Base-by-base conservation (phyloP, 2,888 invertebrate species). In the Parelbella ahira region DNA sequence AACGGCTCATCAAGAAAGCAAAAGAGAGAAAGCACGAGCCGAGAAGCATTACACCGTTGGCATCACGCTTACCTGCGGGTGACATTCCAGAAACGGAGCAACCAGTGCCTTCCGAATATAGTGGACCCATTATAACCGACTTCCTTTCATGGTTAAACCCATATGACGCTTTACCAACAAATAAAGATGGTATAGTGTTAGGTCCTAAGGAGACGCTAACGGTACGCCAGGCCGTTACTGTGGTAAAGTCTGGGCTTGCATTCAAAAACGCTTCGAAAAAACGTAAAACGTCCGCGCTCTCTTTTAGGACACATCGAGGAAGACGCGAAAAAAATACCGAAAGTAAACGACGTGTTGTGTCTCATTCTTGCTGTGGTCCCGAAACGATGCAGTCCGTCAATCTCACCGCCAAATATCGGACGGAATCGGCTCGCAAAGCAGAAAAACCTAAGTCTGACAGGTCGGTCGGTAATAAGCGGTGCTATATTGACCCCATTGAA, bases 41-140 rank as follows among this genome's bases (percentile, higher is more conserved):
- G 4, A 83, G 78, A 59, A 67, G 66, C 44, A 59, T 58, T 4
- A 71, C 68, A 1, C 74, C 77, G 9, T 36, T 68, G 23, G 61
- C 65, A 24, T 65, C 71, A 9, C 70, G 71, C 12, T 52, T 69
- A 19, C 69, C 75, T 2, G 68, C 72, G 6, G 71, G 72, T 3
- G 84, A 81, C 39, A 29, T 65, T 2, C 25, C 49, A 24, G 67
- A 75, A 5, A 45, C 58, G 37, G 81, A 80, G 30, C 70, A 72
- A 44, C 67, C 81, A 0, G 63, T 83, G 7, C 81, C 82, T n/a
- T 51, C 84, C 5, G 82, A 83, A 56, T 91, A 91, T 52, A 88
- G 77, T 23, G 92, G 92, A 6, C 92, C 92, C 0, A 89, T 92
- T 6, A 92, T 93, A 49, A 91, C 91, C 15, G 92, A 93, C 54